phyloP scores from a whole-genome alignment of 2,888 invertebrate genomes.

The Resseliella maxima region DNA sequence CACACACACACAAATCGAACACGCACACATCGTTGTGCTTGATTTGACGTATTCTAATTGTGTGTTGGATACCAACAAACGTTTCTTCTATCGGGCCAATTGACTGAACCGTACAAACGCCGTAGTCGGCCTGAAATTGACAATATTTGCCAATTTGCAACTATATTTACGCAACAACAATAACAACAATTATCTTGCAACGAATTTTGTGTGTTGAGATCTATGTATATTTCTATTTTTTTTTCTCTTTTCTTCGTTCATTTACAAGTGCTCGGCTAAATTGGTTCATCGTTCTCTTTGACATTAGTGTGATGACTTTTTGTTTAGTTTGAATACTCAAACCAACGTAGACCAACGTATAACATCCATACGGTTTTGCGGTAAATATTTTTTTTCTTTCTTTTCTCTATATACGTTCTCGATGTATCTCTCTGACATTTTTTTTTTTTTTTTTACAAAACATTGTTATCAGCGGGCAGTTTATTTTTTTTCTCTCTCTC shows the following conservation, averaged over 20 bases:
- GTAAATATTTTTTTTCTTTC: neutral
- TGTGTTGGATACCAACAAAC: slow-evolving; percentile 15
- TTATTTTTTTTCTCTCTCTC: neutral
- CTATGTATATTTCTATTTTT: no score
- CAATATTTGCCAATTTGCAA: neutral
- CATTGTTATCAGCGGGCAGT: neutral
- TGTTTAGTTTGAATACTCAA: neutral
- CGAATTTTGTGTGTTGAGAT: no score
- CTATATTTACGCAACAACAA: no score
- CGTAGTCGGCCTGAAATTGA: neutral
- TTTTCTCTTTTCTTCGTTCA: no score
- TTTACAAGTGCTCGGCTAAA: slow-evolving; percentile 26
- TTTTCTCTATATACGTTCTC: no score
- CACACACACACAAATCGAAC: no score
- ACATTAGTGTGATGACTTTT: slow-evolving; percentile 13
- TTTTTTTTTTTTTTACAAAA: neutral
- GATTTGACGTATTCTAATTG: no score
- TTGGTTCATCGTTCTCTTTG: neutral
- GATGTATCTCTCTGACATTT: no score
- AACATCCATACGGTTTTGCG: neutral
- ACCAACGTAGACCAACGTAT: neutral
- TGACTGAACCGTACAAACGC: neutral
- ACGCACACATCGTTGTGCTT: no score
- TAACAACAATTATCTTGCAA: no score
- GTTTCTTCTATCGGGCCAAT: neutral